These are phyloP conservation scores for Labeo calbasu DNA, from an alignment of 2,797 vertebrate genomes.

Conservation along the genomic window DNA sequence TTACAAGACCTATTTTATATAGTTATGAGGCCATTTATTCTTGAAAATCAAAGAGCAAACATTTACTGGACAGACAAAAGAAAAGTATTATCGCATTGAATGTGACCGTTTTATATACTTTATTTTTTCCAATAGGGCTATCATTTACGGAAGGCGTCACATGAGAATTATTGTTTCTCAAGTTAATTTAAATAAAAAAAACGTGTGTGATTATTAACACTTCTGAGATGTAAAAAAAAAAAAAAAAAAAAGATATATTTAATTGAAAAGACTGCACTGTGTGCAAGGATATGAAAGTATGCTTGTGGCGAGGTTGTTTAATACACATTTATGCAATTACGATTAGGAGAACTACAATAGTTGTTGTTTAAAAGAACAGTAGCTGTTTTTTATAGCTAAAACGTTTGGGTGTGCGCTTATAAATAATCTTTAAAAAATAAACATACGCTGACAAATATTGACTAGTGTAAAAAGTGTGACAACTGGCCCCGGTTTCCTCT, in stretches of 20 bases:
- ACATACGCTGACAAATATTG: not conserved
- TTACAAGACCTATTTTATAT: not conserved
- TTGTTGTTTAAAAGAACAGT: not conserved
- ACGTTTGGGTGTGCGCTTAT: not conserved
- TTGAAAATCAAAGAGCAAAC: not conserved
- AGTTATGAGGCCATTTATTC: not conserved
- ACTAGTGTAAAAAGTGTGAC: conserved; percentile 5
- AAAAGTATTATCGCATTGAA: not conserved
- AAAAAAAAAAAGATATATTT: not conserved
- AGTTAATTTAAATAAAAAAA: not conserved
- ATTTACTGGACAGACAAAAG: not conserved
- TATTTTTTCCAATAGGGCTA: not conserved
- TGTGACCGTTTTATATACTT: not conserved
- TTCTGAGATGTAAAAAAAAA: not conserved
- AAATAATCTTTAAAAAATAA: not conserved
- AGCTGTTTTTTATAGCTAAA: not conserved
- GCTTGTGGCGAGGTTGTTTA: not conserved
- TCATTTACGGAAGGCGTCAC: too few species aligned
- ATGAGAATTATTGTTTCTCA: not conserved
- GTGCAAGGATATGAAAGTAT: not conserved
- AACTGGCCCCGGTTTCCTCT: not conserved
- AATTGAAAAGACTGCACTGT: not conserved
- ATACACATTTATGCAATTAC: not conserved
- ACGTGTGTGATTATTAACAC: not conserved
- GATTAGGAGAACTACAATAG: not conserved